phyloP scores from a whole-genome alignment of 2,113 vertebrate genomes.

The Tragelaphus imberbis region DNA sequence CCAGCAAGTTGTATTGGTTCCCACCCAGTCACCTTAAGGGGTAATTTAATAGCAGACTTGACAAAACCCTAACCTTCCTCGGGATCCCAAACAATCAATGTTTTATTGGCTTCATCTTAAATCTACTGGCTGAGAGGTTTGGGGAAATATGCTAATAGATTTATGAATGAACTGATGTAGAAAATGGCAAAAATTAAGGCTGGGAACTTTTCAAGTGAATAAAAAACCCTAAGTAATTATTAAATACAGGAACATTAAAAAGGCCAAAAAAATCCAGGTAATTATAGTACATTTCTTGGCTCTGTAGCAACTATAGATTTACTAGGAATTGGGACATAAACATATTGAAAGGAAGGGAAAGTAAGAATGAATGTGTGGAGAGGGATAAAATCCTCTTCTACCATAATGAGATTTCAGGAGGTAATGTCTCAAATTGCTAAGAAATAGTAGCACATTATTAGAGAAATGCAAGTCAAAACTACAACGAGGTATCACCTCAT shows the following conservation, averaged over 20 bases:
- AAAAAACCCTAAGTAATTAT: background rate
- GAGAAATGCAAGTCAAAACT: background rate
- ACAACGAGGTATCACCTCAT: background rate
- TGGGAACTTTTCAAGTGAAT: background rate
- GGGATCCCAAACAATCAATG: background rate
- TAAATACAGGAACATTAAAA: constrained; percentile 2
- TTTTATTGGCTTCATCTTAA: constrained; percentile 9
- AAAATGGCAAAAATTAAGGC: background rate
- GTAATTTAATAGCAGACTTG: background rate
- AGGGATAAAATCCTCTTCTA: background rate
- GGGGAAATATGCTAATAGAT: background rate
- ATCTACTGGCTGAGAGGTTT: background rate
- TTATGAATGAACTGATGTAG: background rate
- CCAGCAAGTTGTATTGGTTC: background rate
- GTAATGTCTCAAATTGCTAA: constrained; percentile 14
- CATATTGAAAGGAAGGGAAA: background rate
- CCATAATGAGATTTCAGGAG: background rate
- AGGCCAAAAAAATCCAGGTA: background rate
- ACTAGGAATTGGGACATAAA: constrained; percentile 10
- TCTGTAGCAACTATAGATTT: constrained; percentile 2
- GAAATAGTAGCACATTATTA: background rate
- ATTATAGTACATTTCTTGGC: background rate
- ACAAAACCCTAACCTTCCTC: background rate
- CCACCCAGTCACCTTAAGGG: background rate
- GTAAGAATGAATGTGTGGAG: background rate